Evolutionary conservation across 2,797 vertebrate genomes (phyloP).

Genomic region (Paratrypauchen microcephalus): DNA sequence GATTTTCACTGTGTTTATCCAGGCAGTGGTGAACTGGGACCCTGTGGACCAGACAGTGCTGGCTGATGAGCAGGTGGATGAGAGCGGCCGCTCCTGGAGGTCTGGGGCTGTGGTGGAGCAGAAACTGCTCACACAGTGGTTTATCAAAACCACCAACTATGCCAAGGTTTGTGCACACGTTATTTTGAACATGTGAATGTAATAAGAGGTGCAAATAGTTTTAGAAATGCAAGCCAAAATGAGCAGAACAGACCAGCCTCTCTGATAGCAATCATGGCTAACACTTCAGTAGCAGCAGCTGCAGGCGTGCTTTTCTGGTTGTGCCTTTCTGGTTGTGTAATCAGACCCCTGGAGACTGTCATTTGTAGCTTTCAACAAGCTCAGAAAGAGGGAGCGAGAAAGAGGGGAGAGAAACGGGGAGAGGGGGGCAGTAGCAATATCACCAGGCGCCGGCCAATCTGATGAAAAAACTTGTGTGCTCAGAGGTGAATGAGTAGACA

Average conservation of each 20-base stretch:
- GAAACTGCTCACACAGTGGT: conserved; percentile 95
- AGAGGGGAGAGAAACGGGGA: background rate
- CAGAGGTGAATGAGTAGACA: conserved; percentile 23
- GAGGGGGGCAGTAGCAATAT: conserved; percentile 20
- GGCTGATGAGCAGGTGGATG: conserved; percentile 97
- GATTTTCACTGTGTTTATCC: conserved; percentile 33
- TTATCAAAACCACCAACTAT: conserved; percentile 94
- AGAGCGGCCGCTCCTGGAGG: conserved; percentile 90
- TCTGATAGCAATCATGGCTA: conserved; percentile 58
- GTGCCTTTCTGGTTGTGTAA: conserved; percentile 52
- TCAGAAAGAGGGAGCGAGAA: conserved; percentile 12
- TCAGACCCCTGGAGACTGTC: conserved; percentile 63
- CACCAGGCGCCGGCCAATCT: conserved; percentile 33
- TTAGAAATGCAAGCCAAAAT: conserved; percentile 21
- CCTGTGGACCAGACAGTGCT: conserved; percentile 94
- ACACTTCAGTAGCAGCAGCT: conserved; percentile 47
- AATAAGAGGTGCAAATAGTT: conserved; percentile 26
- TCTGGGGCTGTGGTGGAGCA: conserved; percentile 95
- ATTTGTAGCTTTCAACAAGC: conserved; percentile 36
- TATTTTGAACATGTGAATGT: background rate
- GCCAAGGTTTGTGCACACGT: conserved; percentile 79
- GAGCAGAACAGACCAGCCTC: conserved; percentile 32
- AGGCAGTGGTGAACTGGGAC: conserved; percentile 98
- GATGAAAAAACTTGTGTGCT: conserved; percentile 52
- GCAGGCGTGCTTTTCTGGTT: conserved; percentile 17